phyloP scores from a whole-genome alignment of 2,113 vertebrate genomes.

The Seriola dumerili region DNA sequence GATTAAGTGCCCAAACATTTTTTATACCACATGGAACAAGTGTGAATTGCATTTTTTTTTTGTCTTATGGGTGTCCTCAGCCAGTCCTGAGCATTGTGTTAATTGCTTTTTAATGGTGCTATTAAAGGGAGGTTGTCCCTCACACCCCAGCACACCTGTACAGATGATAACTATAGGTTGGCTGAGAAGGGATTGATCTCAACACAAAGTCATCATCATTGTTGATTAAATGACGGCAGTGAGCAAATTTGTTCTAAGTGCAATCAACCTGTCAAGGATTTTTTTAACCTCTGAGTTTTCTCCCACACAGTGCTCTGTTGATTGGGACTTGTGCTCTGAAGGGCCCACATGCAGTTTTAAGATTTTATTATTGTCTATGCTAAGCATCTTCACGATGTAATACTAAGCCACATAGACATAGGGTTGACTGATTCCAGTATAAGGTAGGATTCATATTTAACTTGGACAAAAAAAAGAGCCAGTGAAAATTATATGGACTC shows the following conservation, averaged over 20 bases:
- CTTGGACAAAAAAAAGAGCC: neutral
- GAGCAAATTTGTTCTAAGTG: conserved; percentile 42
- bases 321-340: neutral
- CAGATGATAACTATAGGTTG: conserved; percentile 67
- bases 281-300: conserved; percentile 22
- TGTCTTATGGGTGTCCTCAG: conserved; percentile 65
- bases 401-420: neutral
- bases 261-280: conserved; percentile 46
- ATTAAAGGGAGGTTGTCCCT: conserved; percentile 80
- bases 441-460: conserved; percentile 17
- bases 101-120: conserved; percentile 86
- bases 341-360: neutral
- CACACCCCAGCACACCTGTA: conserved; percentile 70
- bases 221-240: conserved; percentile 65
- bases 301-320: neutral
- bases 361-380: conserved; percentile 10
- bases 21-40: conserved; percentile 31
- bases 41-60: conserved; percentile 38
- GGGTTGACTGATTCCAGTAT: neutral
- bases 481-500: conserved; percentile 45
- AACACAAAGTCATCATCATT: conserved; percentile 65
- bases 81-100: conserved; percentile 70
- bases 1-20: conserved; percentile 26
- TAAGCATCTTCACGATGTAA: neutral
- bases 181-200: conserved; percentile 49